phyloP scores from a whole-genome alignment of 2,797 vertebrate genomes.

The Centropyge bicolor region DNA sequence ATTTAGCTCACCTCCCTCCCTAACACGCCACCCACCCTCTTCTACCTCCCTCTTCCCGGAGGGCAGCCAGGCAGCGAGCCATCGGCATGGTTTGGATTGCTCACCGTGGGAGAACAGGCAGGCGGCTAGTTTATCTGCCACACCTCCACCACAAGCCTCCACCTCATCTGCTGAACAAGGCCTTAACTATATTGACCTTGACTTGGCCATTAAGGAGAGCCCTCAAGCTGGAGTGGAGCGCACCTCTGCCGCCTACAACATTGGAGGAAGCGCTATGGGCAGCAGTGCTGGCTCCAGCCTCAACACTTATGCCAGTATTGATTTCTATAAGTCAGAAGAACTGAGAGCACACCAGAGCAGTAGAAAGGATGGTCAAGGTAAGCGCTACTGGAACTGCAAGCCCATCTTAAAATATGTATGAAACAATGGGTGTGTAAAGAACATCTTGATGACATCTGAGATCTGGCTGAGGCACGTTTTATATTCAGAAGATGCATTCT shows the following conservation, averaged over 20 bases:
- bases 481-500: neutral
- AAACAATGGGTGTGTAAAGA: neutral
- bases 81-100: conserved; percentile 80
- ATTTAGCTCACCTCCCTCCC: conserved; percentile 74
- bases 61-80: conserved; percentile 71
- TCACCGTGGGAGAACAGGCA: conserved; percentile 81
- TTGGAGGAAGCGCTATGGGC: conserved; percentile 69
- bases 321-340: conserved; percentile 89
- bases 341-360: conserved; percentile 83
- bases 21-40: conserved; percentile 72
- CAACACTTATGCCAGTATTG: conserved; percentile 89
- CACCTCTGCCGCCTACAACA: conserved; percentile 74
- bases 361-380: conserved; percentile 85
- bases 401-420: conserved; percentile 22
- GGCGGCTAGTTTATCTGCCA: conserved; percentile 71
- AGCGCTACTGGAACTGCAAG: conserved; percentile 32
- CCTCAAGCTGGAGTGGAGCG: conserved; percentile 78
- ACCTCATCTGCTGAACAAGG: conserved; percentile 79
- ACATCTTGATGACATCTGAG: conserved; percentile 1
- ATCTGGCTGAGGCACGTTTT: conserved; percentile 18
- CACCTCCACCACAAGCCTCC: conserved; percentile 75
- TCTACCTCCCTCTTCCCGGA: conserved; percentile 82
- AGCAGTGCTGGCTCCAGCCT: conserved; percentile 67
- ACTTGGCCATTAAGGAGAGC: conserved; percentile 82
- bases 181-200: conserved; percentile 91